Evolutionary conservation across 2,113 vertebrate genomes (phyloP).

Genomic region (Campylomormyrus tamandua): DNA sequence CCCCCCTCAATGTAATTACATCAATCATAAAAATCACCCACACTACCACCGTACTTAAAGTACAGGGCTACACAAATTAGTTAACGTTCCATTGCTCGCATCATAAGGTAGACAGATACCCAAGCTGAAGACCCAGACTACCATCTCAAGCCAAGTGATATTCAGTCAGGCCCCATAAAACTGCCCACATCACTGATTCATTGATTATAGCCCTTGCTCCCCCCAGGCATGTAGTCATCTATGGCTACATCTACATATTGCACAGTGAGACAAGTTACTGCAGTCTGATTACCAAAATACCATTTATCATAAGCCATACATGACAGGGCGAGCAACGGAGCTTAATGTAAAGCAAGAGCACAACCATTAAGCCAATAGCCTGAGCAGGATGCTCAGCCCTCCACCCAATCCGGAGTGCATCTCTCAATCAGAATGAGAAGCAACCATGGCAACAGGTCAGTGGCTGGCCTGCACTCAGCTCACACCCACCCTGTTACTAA

Average conservation of each 20-base stretch:
- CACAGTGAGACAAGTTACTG: not conserved
- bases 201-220: not conserved
- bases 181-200: not conserved
- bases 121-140: not conserved
- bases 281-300: not conserved
- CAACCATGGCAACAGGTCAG: not conserved
- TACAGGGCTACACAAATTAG: not conserved
- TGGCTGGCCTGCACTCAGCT: not conserved
- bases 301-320: not conserved
- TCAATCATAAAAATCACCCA: not conserved
- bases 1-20: not conserved
- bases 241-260: not conserved
- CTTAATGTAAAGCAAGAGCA: conserved; percentile 55
- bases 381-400: not conserved
- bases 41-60: not conserved
- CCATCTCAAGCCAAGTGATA: not conserved
- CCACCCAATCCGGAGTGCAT: not conserved
- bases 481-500: not conserved
- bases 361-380: conserved; percentile 42
- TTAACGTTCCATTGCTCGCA: not conserved
- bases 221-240: not conserved
- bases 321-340: conserved; percentile 31
- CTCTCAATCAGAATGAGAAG: not conserved
- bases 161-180: not conserved
- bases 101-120: not conserved